Evolutionary conservation across 2,888 invertebrate species (phyloP), one percentile per base, ranked within the genome.

Genomic region (Malacosoma neustria): DNA sequence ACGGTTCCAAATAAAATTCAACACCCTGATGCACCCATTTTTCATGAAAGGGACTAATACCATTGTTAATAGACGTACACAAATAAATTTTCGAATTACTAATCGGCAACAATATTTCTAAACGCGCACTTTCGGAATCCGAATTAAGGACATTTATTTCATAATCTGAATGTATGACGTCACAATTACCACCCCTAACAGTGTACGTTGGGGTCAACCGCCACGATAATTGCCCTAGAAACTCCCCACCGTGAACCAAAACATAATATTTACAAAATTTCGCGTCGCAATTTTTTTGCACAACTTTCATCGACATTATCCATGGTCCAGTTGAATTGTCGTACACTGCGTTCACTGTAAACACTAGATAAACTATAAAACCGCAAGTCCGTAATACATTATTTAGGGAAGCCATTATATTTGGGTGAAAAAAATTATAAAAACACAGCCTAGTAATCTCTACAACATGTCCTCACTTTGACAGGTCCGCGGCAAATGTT

Each of bases 21-120:
- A 54, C 54, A 29, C 89, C 89, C 58, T 88, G 88, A 56, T 89
- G 88, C 43, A 76, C 61, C 88, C 88, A 89, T 40, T 58, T 61
- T 4, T 72, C 73, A 37, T 62, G 61, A 32, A 72, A 69, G 2
- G 72, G 71, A 34, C 44, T 54, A 43, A 57, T 70, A 40, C 46
- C 52, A 33, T 49, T 58, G 40, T 48, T 66, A 45, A 71, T 52
- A 42, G 52, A 71, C 43, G 70, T 58, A 64, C 74, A 87, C 57
- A 75, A 80, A 52, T 58, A 81, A 49, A 75, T 61, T 64, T 61
- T 79, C 6, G 51, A 66, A 29, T 58, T 47, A 3, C 35, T 33
- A 33, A 48, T 42, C 11, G 82, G 81, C 32, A 84, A 51, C 3
- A 54, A 38, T 11, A 84, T 51, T 49, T 79, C 71, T 0, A 80